Evolutionary conservation across 2,888 invertebrate species (phyloP), one percentile per base, ranked within the genome.

Genomic region (Limnephilus rhombicus): DNA sequence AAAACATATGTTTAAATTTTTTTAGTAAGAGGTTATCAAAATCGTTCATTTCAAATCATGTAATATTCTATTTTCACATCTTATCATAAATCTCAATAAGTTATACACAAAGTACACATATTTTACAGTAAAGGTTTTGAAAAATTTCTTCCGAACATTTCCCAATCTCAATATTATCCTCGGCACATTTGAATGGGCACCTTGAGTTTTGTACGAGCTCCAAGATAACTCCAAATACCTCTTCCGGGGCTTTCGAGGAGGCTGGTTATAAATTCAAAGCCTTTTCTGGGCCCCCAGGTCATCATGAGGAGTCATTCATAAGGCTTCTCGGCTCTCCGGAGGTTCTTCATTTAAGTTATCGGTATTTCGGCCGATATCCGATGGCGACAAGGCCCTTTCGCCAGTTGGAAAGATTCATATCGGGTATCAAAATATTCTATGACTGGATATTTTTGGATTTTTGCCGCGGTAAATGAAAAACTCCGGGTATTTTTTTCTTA

Each of bases 251-350:
- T 83, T 41, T 83, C 83, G n/a, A 83, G 83, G 37, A 83, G 34
- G 24, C 83, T 83, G 37, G 83, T 37, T 83, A 83, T 83, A 83
- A 83, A 83, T 83, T 83, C 83, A 83, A 83, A 83, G 83, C 83
- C 83, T 83, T 41, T 83, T 83, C 18, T 41, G n/a, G 83, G 37
- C 83, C 37, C 34, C 83, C 37, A 34, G 83, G 83, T 83, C 83
- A 83, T 83, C 83, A 83, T 18, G 37, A 37, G 37, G n/a, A 37
- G 83, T 83, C 34, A 83, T 83, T 83, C 83, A 83, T 83, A 83
- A 83, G 83, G 83, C 83, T 83, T 83, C 83, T 83, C 83, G 37
- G 83, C 83, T 83, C 41, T 83, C 37, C 24, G 83, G 24, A 34
- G 83, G 37, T 41, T 37, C 83, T 83, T 83, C 41, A 37, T 83